Conservation (phyloP, 1,140 invertebrate species). For the Colletes latitarsis region DNA sequence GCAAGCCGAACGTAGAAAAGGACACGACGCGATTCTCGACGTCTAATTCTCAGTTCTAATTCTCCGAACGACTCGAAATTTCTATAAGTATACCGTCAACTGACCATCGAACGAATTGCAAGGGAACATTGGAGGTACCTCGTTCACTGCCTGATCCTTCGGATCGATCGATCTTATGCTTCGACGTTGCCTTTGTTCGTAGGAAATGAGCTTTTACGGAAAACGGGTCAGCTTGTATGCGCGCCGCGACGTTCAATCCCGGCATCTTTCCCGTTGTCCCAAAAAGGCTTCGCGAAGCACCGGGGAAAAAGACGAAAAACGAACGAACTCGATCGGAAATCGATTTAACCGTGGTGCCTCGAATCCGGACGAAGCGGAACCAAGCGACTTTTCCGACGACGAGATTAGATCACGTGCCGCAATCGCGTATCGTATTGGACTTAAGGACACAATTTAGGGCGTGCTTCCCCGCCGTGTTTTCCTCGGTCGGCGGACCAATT, state of each 20-base stretch:
- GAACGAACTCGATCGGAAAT: conserved; percentile 15
- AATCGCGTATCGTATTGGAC: not conserved
- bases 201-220: not conserved
- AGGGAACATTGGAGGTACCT: too few species aligned
- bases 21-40: too few species aligned
- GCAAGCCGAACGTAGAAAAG: too few species aligned
- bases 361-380: not conserved
- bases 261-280: not conserved
- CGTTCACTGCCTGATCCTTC: too few species aligned
- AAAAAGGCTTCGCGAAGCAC: not conserved
- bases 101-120: too few species aligned
- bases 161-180: too few species aligned
- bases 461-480: not conserved
- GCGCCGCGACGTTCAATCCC: not conserved
- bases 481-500: not conserved
- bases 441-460: not conserved
- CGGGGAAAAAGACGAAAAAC: not conserved
- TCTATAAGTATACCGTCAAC: too few species aligned
- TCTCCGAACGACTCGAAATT: too few species aligned
- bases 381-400: not conserved
- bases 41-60: too few species aligned
- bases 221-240: not conserved
- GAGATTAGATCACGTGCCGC: conserved; percentile 6
- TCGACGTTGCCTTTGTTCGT: too few species aligned
- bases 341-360: not conserved